Percentiles rank a stretch among this genome's conserved stretches.
Conservation (phyloP, 2,113 vertebrate species). For the Rhagologus leucostigma region DNA sequence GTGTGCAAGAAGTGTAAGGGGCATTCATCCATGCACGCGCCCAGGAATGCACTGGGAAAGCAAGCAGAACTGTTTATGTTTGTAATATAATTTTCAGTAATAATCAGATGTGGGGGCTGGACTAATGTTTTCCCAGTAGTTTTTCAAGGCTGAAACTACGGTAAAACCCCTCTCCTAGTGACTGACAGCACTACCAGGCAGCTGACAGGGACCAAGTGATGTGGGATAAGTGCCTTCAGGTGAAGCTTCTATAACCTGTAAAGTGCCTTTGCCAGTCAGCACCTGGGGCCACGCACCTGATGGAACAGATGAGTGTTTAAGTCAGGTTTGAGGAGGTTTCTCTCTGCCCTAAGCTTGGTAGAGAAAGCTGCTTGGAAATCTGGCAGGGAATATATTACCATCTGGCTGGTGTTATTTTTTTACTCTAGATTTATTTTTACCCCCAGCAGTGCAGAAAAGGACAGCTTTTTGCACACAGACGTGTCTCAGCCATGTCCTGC, state of each 20-base stretch:
- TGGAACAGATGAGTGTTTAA: not conserved
- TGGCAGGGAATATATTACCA: conserved; percentile 22
- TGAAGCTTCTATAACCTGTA: not conserved
- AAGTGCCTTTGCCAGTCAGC: not conserved
- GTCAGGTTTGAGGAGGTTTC: not conserved
- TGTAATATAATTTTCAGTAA: not conserved
- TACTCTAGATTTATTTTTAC: not conserved
- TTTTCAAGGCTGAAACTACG: not conserved
- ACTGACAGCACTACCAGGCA: not conserved
- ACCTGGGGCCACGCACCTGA: not conserved
- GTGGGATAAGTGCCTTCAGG: not conserved
- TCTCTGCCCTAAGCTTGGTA: not conserved
- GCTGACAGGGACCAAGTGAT: not conserved
- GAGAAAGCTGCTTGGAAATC: conserved; percentile 13
- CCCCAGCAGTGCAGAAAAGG: not conserved
- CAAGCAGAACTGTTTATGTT: not conserved
- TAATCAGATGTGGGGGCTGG: not conserved
- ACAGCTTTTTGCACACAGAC: not conserved
- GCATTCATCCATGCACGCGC: not conserved
- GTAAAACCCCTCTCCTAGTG: not conserved
- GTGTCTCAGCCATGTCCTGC: not conserved
- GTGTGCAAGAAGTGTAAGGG: not conserved
- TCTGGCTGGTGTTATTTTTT: conserved; percentile 6
- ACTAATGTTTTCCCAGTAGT: not conserved
- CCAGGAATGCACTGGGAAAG: not conserved